A percentile compares a stretch with the other conserved stretches of the same genome.
These are phyloP conservation scores for Pelochelys cantorii DNA, from an alignment of 2,797 vertebrate species.

Conservation along the genomic window DNA sequence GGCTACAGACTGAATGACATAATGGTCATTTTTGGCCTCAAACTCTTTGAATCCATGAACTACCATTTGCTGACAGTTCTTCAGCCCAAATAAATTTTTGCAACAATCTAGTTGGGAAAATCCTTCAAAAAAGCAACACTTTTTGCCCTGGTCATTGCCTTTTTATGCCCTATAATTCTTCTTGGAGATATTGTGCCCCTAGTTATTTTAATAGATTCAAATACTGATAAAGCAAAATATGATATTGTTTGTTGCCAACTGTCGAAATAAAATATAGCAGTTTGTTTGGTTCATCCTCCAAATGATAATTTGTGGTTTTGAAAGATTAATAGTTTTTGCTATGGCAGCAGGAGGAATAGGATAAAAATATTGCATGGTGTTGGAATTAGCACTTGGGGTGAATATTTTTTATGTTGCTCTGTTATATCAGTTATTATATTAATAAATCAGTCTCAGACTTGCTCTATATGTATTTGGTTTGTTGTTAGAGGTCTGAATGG, in stretches of 20 bases:
- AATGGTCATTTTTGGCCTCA: neutral
- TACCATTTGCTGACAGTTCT: neutral
- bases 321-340: neutral
- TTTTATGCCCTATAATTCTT: neutral
- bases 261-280: neutral
- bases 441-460: constrained; percentile 4
- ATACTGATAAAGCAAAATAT: neutral
- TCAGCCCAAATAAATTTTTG: neutral
- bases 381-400: neutral
- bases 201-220: neutral
- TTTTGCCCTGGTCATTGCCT: neutral
- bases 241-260: neutral
- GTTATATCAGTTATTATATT: neutral
- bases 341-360: neutral
- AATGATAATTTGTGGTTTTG: constrained; percentile 17
- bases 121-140: neutral
- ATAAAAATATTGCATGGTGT: constrained; percentile 7
- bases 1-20: too few species aligned
- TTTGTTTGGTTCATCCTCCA: constrained; percentile 32
- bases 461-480: constrained; percentile 22
- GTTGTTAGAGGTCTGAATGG: constrained; percentile 7
- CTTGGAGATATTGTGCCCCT: accelerated
- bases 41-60: neutral
- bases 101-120: neutral
- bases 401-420: neutral